phyloP scores from a whole-genome alignment of 2,888 invertebrate genomes.

The Brassicogethes aeneus region DNA sequence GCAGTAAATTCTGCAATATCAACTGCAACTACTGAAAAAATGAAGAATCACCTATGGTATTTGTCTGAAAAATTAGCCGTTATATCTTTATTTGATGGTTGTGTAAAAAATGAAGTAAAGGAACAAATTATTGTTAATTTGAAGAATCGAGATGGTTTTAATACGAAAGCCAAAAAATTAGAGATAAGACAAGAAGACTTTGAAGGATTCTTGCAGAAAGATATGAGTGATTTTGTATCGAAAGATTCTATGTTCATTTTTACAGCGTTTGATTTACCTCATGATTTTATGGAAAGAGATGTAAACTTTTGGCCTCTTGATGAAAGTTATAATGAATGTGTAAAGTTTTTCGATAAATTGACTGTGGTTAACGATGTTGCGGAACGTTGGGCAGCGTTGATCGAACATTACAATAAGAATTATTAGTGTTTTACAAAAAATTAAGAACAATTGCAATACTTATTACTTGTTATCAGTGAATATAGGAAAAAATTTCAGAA shows the following conservation, averaged over 20 bases:
- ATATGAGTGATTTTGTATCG: neutral
- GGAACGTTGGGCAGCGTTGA: no score
- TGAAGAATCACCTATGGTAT: no score
- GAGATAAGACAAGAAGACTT: neutral
- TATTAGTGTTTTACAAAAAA: no score
- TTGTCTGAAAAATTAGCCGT: constrained; percentile 12
- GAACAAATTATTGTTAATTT: neutral
- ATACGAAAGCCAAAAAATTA: neutral
- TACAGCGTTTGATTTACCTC: constrained; percentile 3
- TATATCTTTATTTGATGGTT: constrained; percentile 12
- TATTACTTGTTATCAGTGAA: no score
- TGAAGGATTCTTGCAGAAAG: constrained; percentile 1
- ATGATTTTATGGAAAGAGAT: constrained; percentile 2
- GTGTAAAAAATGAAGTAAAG: constrained; percentile 3
- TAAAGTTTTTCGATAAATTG: no score
- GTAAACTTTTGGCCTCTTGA: neutral
- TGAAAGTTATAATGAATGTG: neutral
- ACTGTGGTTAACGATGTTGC: no score
- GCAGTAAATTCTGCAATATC: constrained; percentile 1
- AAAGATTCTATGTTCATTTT: neutral
- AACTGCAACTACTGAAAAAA: constrained; percentile 8
- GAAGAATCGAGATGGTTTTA: neutral
- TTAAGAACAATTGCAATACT: no score
- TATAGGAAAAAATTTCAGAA: no score
- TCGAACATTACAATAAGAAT: no score